Evolutionary conservation across 1,140 invertebrate species (phyloP).

Genomic region (Drosophila repleta): DNA sequence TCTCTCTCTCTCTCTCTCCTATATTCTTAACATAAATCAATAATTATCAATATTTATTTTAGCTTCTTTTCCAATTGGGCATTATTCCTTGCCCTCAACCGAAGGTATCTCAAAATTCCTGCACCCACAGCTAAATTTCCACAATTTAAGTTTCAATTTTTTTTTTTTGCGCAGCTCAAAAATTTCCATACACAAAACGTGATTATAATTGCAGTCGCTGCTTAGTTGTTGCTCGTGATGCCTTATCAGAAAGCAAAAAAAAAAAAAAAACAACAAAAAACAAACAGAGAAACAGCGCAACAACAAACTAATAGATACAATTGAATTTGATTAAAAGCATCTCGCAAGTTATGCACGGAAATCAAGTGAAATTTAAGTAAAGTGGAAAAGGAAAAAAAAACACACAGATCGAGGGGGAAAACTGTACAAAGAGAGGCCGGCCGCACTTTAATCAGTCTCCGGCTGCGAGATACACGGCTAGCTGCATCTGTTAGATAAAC

Average conservation of each 20-base stretch:
- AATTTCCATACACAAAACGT: slow-evolving; percentile 63
- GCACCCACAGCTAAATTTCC: neutral
- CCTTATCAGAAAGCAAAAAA: slow-evolving; percentile 29
- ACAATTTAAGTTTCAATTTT: slow-evolving; percentile 18
- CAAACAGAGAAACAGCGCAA: neutral
- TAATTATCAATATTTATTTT: too few species aligned
- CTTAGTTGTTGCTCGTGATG: slow-evolving; percentile 14
- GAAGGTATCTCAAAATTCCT: neutral
- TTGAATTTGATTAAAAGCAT: slow-evolving; percentile 51
- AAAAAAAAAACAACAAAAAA: neutral
- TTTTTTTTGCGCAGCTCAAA: slow-evolving; percentile 61
- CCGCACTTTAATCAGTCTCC: slow-evolving; percentile 23
- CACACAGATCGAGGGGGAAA: slow-evolving; percentile 7
- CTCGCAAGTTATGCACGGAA: slow-evolving; percentile 12
- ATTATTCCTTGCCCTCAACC: too few species aligned
- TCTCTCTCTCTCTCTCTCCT: too few species aligned
- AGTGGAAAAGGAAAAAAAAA: slow-evolving; percentile 22
- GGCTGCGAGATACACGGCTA: slow-evolving; percentile 19
- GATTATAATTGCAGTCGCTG: slow-evolving; percentile 23
- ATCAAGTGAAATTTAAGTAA: slow-evolving; percentile 24
- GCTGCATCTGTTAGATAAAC: slow-evolving; percentile 28
- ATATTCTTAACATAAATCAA: too few species aligned
- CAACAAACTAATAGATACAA: slow-evolving; percentile 47
- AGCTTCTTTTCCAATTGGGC: too few species aligned
- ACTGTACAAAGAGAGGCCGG: slow-evolving; percentile 11